Evolutionary conservation across 2,797 vertebrate genomes (phyloP), one percentile per base, ranked within the genome.

Genomic region (Danionella dracula): DNA sequence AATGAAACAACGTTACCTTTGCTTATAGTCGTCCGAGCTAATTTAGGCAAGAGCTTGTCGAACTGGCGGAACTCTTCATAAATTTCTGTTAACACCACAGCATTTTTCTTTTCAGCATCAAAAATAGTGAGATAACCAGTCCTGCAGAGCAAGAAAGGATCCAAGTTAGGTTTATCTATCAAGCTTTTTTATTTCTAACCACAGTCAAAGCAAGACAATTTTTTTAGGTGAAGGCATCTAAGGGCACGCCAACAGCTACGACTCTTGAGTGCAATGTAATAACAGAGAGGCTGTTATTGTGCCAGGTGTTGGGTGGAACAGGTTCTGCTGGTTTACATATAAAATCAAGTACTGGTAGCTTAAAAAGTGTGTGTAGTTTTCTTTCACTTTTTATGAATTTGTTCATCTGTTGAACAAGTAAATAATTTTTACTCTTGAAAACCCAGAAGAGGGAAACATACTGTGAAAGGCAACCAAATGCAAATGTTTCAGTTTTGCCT

Each of bases 71-170:
- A 93, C 75, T 89, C 81, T 42, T 79, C 64, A 64, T 91, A 92
- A 61, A 91, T 69, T 0, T 81, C 78, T 0, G 76, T 71, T 0
- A 78, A 81, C 17, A 81, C 69, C 17, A 4, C 6, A 4, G 37
- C n/a, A 31, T 92, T 44, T 1, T 44, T 68, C 15, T 35, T 80
- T 40, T 81, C 83, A 35, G 46, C 72, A 17, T 83, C 87, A 17
- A 87, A 93, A 46, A 94, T 53, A 0, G 87, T 89, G 6, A 91
- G 80, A 76, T 91, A 95, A 11, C 93, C 92, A 0, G 91, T 88
- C 74, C 93, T 95, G 76, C 13, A 34, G 34, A 27, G 6, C 34
- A 4, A 16, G 2, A 34, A n/a, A n/a, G 15, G 46, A 27, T 27
- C 23, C 23, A 27, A 27, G 23, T 27, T 3, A 27, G 23, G 23